Conservation (phyloP, 1,140 invertebrate species). For the Agrypnia vestita region DNA sequence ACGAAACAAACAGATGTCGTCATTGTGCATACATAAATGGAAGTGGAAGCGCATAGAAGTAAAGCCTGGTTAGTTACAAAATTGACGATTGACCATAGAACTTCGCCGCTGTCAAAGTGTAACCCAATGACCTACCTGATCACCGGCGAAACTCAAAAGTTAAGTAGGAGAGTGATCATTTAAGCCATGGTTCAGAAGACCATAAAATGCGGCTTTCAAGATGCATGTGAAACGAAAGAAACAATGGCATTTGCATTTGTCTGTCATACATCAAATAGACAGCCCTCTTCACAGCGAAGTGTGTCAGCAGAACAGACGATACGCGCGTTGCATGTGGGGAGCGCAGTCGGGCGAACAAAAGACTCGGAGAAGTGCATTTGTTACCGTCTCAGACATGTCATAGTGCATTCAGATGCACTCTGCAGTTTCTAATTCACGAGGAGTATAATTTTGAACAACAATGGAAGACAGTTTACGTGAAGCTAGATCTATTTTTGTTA, state of each 20-base stretch:
- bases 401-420: constrained; percentile 16
- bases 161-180: no score
- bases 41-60: no score
- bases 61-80: no score
- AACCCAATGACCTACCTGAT: no score
- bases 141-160: no score
- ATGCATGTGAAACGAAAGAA: neutral
- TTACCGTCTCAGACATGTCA: constrained; percentile 1
- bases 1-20: no score
- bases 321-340: neutral
- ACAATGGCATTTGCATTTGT: constrained; percentile 1
- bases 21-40: no score
- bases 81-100: no score
- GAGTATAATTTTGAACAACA: neutral
- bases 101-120: no score
- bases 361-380: constrained; percentile 1
- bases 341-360: neutral
- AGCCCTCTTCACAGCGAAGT: neutral
- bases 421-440: constrained; percentile 17
- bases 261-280: neutral
- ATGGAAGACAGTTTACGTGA: no score
- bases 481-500: no score
- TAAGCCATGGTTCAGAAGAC: neutral
- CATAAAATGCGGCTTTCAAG: neutral
- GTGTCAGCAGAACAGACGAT: constrained; percentile 1